Percentiles rank a stretch among this genome's conserved stretches.
These are phyloP conservation scores for Sibirionetta formosa DNA, from an alignment of 2,797 vertebrate genomes.

Conservation along the genomic window DNA sequence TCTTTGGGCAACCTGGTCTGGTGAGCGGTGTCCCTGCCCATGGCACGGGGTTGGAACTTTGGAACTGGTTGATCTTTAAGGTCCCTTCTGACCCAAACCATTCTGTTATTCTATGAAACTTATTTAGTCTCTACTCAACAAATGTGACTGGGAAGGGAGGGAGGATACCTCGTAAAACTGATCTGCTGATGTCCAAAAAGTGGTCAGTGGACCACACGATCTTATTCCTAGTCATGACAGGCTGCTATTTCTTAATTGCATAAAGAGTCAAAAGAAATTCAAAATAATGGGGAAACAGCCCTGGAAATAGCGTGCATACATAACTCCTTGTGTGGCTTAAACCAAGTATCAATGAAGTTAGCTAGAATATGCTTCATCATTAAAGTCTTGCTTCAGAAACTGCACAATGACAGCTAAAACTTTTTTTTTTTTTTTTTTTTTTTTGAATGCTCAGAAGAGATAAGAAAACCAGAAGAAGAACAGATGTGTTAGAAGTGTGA, in stretches of 20 bases:
- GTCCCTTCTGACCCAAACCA: background rate
- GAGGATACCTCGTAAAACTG: background rate
- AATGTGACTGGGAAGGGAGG: background rate
- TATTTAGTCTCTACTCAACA: background rate
- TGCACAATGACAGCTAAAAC: slow-evolving; percentile 74
- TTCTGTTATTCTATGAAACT: background rate
- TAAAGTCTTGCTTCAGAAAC: slow-evolving; percentile 75
- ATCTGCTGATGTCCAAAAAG: background rate
- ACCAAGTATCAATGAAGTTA: slow-evolving; percentile 51
- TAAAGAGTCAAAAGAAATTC: background rate
- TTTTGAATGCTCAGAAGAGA: slow-evolving; percentile 80
- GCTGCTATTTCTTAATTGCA: slow-evolving; percentile 5
- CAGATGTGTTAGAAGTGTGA: slow-evolving; percentile 85
- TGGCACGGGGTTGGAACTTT: background rate
- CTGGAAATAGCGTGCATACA: background rate
- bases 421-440: background rate
- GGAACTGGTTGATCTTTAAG: background rate
- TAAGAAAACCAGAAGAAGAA: slow-evolving; percentile 83
- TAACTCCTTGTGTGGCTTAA: slow-evolving; percentile 47
- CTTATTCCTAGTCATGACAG: background rate
- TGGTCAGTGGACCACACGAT: background rate
- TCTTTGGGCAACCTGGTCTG: background rate
- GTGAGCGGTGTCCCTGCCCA: background rate
- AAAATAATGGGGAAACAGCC: background rate
- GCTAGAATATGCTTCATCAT: slow-evolving; percentile 70